These are phyloP conservation scores for Nannoperca australis DNA, from an alignment of 2,797 vertebrate species.

Conservation along the genomic window DNA sequence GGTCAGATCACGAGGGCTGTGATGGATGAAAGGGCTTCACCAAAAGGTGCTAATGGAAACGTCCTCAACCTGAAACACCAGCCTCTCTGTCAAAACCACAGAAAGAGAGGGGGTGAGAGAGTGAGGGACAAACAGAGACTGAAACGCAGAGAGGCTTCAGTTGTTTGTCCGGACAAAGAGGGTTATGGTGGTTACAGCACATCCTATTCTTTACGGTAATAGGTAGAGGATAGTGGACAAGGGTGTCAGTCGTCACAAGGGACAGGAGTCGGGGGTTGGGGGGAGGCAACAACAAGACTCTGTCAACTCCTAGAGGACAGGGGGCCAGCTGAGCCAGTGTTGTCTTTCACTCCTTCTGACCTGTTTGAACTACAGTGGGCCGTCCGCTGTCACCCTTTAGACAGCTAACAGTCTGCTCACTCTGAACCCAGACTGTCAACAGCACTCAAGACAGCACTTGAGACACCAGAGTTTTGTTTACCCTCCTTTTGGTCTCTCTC, in stretches of 20 bases:
- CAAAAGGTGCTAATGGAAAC: slow-evolving; percentile 80
- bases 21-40: slow-evolving; percentile 71
- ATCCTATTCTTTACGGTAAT: slow-evolving; percentile 45
- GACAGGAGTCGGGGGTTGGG: slow-evolving; percentile 7
- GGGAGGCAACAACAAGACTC: slow-evolving; percentile 35
- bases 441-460: slow-evolving; percentile 54
- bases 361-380: slow-evolving; percentile 64
- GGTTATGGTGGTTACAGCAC: slow-evolving; percentile 53
- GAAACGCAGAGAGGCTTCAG: slow-evolving; percentile 21
- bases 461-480: slow-evolving; percentile 69
- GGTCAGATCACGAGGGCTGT: slow-evolving; percentile 62
- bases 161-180: slow-evolving; percentile 59
- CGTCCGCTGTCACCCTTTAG: slow-evolving; percentile 59
- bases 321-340: slow-evolving; percentile 46
- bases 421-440: slow-evolving; percentile 61
- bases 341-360: slow-evolving; percentile 70
- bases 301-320: slow-evolving; percentile 59
- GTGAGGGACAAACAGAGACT: slow-evolving; percentile 33
- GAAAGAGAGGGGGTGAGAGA: slow-evolving; percentile 33
- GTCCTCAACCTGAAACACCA: slow-evolving; percentile 60
- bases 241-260: slow-evolving; percentile 57
- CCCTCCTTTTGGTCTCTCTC: slow-evolving; percentile 66
- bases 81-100: slow-evolving; percentile 43
- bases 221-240: slow-evolving; percentile 50
- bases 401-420: slow-evolving; percentile 66